Evolutionary conservation across 2,888 invertebrate genomes (phyloP).

Genomic region (Drosophila mettleri): DNA sequence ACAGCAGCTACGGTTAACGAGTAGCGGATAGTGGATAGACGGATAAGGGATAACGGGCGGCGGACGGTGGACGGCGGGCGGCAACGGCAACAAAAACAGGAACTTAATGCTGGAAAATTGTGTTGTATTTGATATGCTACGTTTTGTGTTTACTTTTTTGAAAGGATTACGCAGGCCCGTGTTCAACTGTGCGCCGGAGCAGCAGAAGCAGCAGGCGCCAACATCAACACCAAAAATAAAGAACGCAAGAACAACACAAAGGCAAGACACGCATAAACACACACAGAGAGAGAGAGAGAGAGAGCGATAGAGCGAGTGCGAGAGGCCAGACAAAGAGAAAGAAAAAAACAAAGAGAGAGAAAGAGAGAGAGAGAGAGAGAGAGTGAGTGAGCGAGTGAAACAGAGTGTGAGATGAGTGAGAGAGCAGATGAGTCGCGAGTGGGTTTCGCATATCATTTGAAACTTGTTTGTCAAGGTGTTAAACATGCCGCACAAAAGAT

Average conservation of each 20-base stretch:
- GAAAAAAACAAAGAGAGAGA: conserved; percentile 19
- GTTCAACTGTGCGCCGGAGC: conserved; percentile 79
- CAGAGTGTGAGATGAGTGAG: conserved; percentile 4
- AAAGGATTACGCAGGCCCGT: conserved; percentile 84
- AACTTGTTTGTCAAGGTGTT: conserved; percentile 57
- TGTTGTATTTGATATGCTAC: conserved; percentile 41
- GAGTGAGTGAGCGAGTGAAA: conserved; percentile 5
- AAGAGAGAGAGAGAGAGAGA: conserved; percentile 17
- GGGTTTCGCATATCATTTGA: conserved; percentile 49
- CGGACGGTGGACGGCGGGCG: too few species aligned
- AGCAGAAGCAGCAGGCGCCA: conserved; percentile 37
- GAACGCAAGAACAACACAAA: conserved; percentile 32
- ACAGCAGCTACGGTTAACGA: not conserved
- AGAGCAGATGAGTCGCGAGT: conserved; percentile 14
- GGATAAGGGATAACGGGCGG: conserved; percentile 6
- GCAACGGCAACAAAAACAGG: conserved; percentile 11
- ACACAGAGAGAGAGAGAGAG: conserved; percentile 33
- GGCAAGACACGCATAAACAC: conserved; percentile 30
- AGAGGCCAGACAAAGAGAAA: conserved; percentile 25
- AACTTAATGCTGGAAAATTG: conserved; percentile 44
- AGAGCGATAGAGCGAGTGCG: conserved; percentile 32
- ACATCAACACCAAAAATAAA: conserved; percentile 32
- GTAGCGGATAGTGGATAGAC: not conserved
- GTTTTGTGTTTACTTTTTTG: conserved; percentile 83
- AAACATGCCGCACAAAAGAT: conserved; percentile 50